Evolutionary conservation across 2,113 vertebrate genomes (phyloP), one percentile per base, ranked within the genome.

Genomic region (Indicator indicator): DNA sequence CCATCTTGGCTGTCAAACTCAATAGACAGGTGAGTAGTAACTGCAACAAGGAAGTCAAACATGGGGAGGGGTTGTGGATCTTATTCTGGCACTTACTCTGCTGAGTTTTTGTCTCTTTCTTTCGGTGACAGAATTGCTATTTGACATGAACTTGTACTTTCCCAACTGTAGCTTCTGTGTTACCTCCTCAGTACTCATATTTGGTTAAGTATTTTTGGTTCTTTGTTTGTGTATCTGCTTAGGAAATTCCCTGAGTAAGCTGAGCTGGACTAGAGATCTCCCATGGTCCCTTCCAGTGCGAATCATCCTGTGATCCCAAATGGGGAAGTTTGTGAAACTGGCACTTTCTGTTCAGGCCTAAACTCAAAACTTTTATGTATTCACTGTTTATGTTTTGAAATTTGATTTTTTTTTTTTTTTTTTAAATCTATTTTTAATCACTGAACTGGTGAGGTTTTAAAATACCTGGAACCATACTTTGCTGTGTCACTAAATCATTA

Each of bases 1-100:
- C 99, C 44, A 99, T 99, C 73, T 97, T 99, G 97, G 99, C 99
- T 14, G 99, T 99, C 79, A 99, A 99, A 82, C 98, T 99, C 59
- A 99, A 99, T 76, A 98, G 99, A 96, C 99, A 99, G 98, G 99
- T 99, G 93, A 96, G 98, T 44, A n/a, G 14, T 33, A 2, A 28
- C 17, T 93, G 27, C 74, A 16, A n/a, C 9, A 2, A 1, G 5
- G 12, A 14, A 52, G 65, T 33, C 19, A 38, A 48, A 48, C 0
- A 1, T 0, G 33, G 71, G n/a, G 27, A 40, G 13, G 23, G 33
- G 3, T 64, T 71, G 6, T 67, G 26, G 52, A 16, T 70, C 62
- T 64, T 18, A 12, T 2, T 54, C 42, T 83, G n/a, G 16, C 14
- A 17, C 6, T 11, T 52, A 3, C 9, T 28, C n/a, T 54, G 15